Conservation (phyloP, 2,113 vertebrate species). For the Cromileptes altivelis region DNA sequence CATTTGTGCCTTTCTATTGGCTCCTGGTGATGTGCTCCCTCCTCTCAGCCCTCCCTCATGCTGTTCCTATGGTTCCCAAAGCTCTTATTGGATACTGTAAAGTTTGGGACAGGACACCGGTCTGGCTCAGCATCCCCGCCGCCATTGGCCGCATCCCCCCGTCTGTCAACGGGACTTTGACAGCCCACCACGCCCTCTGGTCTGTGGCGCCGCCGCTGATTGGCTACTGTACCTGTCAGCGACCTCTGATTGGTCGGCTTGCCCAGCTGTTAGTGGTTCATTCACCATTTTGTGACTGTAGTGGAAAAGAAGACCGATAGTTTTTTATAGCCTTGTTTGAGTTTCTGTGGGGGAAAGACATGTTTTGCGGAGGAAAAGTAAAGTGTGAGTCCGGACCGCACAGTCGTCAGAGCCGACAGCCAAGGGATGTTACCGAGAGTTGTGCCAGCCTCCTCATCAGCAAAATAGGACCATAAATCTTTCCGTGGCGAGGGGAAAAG, state of each 20-base stretch:
- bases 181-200: constrained; percentile 63
- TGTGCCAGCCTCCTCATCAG: constrained; percentile 60
- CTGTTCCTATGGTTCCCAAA: constrained; percentile 86
- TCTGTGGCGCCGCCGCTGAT: constrained; percentile 68
- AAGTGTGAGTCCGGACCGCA: constrained; percentile 66
- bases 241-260: constrained; percentile 86
- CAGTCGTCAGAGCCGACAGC: constrained; percentile 69
- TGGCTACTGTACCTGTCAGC: constrained; percentile 86
- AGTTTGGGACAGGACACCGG: constrained; percentile 84
- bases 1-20: constrained; percentile 83
- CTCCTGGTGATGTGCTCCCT: constrained; percentile 29
- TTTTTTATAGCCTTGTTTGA: constrained; percentile 84
- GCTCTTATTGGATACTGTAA: constrained; percentile 91
- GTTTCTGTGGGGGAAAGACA: constrained; percentile 82
- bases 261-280: constrained; percentile 96
- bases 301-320: constrained; percentile 90
- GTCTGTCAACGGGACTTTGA: constrained; percentile 75
- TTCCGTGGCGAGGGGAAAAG: constrained; percentile 59
- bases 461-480: constrained; percentile 79
- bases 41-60: constrained; percentile 79
- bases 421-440: constrained; percentile 67
- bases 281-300: constrained; percentile 99
- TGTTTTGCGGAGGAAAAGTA: constrained; percentile 81
- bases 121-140: constrained; percentile 58
- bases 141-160: constrained; percentile 77